Percentiles rank a stretch among this genome's conserved stretches.
Evolutionary conservation across 2,888 invertebrate species (phyloP).

Genomic region (Melanostoma mellinum): DNA sequence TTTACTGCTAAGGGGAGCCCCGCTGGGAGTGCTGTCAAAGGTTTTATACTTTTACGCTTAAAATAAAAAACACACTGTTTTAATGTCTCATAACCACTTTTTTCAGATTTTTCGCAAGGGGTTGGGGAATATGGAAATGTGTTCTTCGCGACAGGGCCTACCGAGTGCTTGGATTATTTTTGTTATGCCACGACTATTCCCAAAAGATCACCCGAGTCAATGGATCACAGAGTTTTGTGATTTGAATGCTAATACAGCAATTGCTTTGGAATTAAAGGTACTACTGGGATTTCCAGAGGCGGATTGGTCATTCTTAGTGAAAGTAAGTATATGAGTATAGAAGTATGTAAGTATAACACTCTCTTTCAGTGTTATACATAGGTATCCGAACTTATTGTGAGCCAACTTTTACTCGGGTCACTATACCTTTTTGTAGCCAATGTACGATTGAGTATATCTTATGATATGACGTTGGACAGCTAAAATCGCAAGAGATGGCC

Average conservation of each 20-base stretch:
- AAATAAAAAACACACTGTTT: background rate
- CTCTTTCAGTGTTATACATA: too few species aligned
- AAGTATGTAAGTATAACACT: too few species aligned
- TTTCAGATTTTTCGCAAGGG: constrained; percentile 84
- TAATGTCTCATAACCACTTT: background rate
- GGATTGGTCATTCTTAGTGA: constrained; percentile 89
- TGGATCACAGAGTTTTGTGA: constrained; percentile 82
- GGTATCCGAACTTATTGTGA: too few species aligned
- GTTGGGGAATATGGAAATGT: constrained; percentile 83
- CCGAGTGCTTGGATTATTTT: constrained; percentile 89
- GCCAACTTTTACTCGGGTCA: too few species aligned
- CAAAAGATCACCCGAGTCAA: constrained; percentile 81
- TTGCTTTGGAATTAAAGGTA: constrained; percentile 88
- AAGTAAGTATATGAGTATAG: constrained; percentile 84
- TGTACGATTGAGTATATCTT: too few species aligned
- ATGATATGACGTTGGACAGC: too few species aligned
- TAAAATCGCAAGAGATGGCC: too few species aligned
- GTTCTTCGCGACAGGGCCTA: constrained; percentile 83
- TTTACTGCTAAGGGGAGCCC: constrained; percentile 88
- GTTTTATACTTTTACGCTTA: constrained; percentile 80
- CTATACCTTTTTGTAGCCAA: too few species aligned
- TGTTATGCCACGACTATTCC: constrained; percentile 85
- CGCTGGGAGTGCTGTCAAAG: constrained; percentile 89
- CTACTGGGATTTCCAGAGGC: constrained; percentile 90
- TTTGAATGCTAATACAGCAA: constrained; percentile 84